Evolutionary conservation across 2,797 vertebrate genomes (phyloP).

Genomic region (Prionace glauca): DNA sequence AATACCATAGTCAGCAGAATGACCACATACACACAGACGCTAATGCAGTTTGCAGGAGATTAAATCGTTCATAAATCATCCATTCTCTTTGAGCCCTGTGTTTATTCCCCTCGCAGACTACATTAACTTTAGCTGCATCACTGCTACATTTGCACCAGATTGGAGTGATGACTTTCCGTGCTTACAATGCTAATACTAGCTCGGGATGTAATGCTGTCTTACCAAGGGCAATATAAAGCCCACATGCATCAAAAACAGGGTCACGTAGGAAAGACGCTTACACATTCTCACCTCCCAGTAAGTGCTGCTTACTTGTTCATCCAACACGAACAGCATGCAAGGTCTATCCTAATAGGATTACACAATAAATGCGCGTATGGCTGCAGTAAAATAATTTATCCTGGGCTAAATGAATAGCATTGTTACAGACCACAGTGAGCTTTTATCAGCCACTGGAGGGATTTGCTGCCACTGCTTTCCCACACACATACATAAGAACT

Average conservation of each 20-base stretch:
- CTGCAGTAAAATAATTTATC: background rate
- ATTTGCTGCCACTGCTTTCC: background rate
- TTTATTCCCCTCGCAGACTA: background rate
- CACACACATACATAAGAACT: background rate
- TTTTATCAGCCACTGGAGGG: background rate
- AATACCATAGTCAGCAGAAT: background rate
- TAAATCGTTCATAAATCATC: background rate
- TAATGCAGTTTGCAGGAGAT: background rate
- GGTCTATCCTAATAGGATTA: slow-evolving; percentile 23
- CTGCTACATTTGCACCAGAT: background rate
- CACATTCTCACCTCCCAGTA: background rate
- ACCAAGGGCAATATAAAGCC: background rate
- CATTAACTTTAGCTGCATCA: background rate
- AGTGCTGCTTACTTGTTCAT: background rate
- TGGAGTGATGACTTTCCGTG: background rate
- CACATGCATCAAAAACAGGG: background rate
- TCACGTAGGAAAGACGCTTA: background rate
- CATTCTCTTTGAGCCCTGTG: background rate
- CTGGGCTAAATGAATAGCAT: background rate
- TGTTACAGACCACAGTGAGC: background rate
- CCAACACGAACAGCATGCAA: background rate
- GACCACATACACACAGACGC: background rate
- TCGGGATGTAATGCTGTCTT: background rate
- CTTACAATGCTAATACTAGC: background rate
- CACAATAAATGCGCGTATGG: background rate